Evolutionary conservation across 2,113 vertebrate genomes (phyloP).

Genomic region (Vanacampus margaritifer): DNA sequence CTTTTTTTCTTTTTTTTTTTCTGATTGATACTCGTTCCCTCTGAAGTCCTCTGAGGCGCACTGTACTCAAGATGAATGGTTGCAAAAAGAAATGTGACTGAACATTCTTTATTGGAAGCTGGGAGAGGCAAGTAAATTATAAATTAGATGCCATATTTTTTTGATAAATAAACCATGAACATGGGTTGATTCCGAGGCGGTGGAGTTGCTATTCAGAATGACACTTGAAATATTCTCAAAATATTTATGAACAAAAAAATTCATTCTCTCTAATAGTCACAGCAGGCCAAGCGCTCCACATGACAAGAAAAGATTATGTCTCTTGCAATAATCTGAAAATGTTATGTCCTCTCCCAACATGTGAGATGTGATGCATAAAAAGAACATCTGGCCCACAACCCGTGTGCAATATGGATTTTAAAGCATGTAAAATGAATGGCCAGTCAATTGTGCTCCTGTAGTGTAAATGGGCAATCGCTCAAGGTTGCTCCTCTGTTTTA

Average conservation of each 20-base stretch:
- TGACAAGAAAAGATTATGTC: not conserved
- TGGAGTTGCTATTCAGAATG: not conserved
- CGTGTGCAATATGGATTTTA: not conserved
- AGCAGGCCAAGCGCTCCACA: not conserved
- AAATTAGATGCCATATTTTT: slow-evolving; percentile 6
- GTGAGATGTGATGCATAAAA: not conserved
- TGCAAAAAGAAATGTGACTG: slow-evolving; percentile 21
- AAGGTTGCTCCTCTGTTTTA: not conserved
- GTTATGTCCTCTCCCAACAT: not conserved
- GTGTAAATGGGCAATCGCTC: not conserved
- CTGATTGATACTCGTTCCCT: slow-evolving; percentile 24
- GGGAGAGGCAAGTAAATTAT: slow-evolving; percentile 8
- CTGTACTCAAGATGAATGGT: slow-evolving; percentile 25
- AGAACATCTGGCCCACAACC: not conserved
- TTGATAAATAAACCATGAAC: slow-evolving; percentile 21
- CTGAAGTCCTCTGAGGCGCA: slow-evolving; percentile 22
- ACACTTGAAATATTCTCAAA: slow-evolving; percentile 1
- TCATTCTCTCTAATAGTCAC: not conserved
- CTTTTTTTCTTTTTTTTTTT: slow-evolving; percentile 3
- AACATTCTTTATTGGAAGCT: slow-evolving; percentile 13
- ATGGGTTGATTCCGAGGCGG: not conserved
- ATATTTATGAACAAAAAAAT: not conserved
- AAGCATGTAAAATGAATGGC: not conserved
- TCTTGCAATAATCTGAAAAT: not conserved
- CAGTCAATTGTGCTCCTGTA: not conserved